Evolutionary conservation across 2,113 vertebrate species (phyloP), one percentile per base, ranked within the genome.

Genomic region (Poeciliopsis retropinna): DNA sequence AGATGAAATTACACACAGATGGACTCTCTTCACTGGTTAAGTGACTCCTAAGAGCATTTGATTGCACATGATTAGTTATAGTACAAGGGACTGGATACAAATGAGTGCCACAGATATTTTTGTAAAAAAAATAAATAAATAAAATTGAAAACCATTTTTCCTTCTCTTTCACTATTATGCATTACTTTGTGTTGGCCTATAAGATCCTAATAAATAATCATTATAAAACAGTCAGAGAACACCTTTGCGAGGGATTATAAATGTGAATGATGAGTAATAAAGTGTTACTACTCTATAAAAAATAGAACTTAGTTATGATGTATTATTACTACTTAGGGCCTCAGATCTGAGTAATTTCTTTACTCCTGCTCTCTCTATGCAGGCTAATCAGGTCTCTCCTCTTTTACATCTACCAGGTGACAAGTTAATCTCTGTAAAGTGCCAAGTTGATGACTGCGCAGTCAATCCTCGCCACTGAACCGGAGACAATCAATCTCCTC

Each of bases 341-440:
- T 54, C 14, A 64, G 11, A 67, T 30, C 17, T 57, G 10, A 73
- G 30, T 44, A 15, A 13, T 62, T 27, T 60, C 22, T 54, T 54
- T 71, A 67, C 71, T 70, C 63, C 39, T 69, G 30, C 75, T 87
- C 65, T n/a, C 78, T 85, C 85, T 79, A 78, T 71, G 68, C 65
- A 44, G 25, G 81, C 84, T 88, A 80, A 80, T 81, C 75, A 60
- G 70, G 71, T 78, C 44, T 72, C 70, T 84, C 77, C 71, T 82
- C 41, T 81, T 72, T 73, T 78, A 73, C 67, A 64, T 79, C 86
- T 76, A 79, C 83, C 66, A 84, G 85, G 91, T 91, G 91, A 92
- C 82, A 92, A 90, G 80, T 88, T 91, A 90, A 92, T 90, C 85
- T 90, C 72, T 84, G 78, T 80, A 76, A 90, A 91, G 87, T 81